Base-by-base conservation (phyloP, 1,140 invertebrate genomes). In the Linepithema humile region DNA sequence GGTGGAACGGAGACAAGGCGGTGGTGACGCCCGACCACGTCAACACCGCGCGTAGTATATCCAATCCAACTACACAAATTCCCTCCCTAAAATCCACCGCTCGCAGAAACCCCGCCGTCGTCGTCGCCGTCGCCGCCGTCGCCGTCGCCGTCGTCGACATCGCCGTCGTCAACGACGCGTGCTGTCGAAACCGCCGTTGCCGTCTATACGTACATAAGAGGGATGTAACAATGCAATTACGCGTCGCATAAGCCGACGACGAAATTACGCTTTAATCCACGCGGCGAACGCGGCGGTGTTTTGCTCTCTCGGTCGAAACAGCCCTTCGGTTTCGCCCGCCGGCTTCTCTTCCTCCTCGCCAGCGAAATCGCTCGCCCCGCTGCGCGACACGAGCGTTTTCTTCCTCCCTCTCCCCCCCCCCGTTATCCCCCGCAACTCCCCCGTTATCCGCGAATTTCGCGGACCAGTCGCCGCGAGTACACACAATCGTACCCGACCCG, bases 161-260 rank as follows among this genome's bases (percentile, higher is more conserved):
- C 53, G 88, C 48, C 48, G 64, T 50, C 65, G 53, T 62, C 73
- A 77, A 45, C 70, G 38, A 40, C 80, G 73, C 57, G 40, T 26
- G 73, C 40, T 70, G 62, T 32, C 50, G 43, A 67, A 78, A 84
- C 60, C 50, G 40, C 62, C 60, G 43, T n/a, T 40, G 69, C 69
- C 74, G 84, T 77, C 84, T 90, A 90, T 89, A 87, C 86, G 82
- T 88, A 90, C 86, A 82, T 91, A 92, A 91, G 87, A 83, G 92
- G 87, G 90, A 89, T 92, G 92, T 93, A 93, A 93, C 93, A 93
- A 93, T 91, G 92, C 92, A 93, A 93, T 93, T 93, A 93, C 91
- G 91, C 89, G 88, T 92, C 90, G 91, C 92, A 91, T 93, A 93
- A 92, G 91, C 93, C 92, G 90, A 82, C 89, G 91, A 90, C 91